A percentile compares a stretch with the other conserved stretches of the same genome.
phyloP scores from a whole-genome alignment of 2,888 invertebrate species.

The Sphecodes monilicornis region DNA sequence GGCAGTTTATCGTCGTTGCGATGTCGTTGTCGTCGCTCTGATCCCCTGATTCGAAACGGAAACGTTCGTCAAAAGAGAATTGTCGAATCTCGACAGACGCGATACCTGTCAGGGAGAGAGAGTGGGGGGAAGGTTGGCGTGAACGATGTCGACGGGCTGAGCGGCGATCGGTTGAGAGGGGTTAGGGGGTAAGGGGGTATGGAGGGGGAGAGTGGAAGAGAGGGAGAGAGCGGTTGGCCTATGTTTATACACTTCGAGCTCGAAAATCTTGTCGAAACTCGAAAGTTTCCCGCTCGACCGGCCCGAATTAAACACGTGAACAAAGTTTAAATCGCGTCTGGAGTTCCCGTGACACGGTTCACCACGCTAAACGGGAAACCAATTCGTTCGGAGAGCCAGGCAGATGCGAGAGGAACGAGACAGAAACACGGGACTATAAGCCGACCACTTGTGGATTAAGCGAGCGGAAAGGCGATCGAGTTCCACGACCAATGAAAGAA shows the following conservation, averaged over 20 bases:
- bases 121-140: no score
- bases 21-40: slow-evolving; percentile 10
- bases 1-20: slow-evolving; percentile 65
- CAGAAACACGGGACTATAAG: not conserved
- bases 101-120: no score
- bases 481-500: not conserved
- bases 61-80: not conserved
- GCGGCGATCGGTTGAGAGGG: no score
- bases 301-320: slow-evolving; percentile 10
- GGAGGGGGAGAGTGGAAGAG: not conserved
- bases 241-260: not conserved
- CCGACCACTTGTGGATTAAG: not conserved
- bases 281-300: not conserved
- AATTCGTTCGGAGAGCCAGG: not conserved
- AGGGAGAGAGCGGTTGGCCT: not conserved
- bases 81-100: not conserved
- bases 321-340: not conserved
- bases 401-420: not conserved
- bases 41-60: not conserved
- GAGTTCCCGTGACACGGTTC: not conserved
- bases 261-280: not conserved
- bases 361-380: not conserved
- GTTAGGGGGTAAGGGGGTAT: no score
- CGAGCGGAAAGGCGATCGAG: not conserved
- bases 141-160: no score